Evolutionary conservation across 2,888 invertebrate genomes (phyloP).

Genomic region (Molanna angustata): DNA sequence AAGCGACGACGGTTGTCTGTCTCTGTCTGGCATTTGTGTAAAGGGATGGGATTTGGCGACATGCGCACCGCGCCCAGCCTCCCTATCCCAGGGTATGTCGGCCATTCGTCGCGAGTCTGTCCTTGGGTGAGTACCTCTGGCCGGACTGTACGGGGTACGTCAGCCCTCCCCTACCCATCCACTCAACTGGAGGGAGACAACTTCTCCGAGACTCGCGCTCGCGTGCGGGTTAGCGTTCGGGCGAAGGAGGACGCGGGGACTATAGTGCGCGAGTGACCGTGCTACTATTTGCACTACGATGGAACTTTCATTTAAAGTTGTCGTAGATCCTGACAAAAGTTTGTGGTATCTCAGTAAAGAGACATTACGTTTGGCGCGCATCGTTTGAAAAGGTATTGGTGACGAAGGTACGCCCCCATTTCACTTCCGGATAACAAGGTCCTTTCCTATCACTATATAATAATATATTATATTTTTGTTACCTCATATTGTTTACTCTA

Average conservation of each 20-base stretch:
- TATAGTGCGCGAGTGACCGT: slow-evolving; percentile 14
- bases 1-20: slow-evolving; percentile 9
- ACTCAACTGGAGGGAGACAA: slow-evolving; percentile 13
- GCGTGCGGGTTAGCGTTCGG: slow-evolving; percentile 6
- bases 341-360: slow-evolving; percentile 1
- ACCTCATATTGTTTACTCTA: no score
- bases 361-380: slow-evolving; percentile 16
- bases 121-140: slow-evolving; percentile 23
- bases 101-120: slow-evolving; percentile 32
- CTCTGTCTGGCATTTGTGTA: slow-evolving; percentile 1
- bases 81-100: slow-evolving; percentile 27
- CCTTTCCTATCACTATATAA: no score
- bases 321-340: not conserved
- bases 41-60: slow-evolving; percentile 7
- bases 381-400: slow-evolving; percentile 13
- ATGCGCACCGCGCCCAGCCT: slow-evolving; percentile 24
- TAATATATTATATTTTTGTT: no score
- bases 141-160: no score
- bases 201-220: no score
- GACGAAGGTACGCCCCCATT: slow-evolving; percentile 19
- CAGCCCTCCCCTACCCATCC: slow-evolving; percentile 6
- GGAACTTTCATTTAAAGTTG: slow-evolving; percentile 5
- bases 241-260: slow-evolving; percentile 3
- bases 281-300: not conserved
- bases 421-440: no score